Evolutionary conservation across 2,113 vertebrate genomes (phyloP).

Genomic region (Cyanoderma ruficeps): DNA sequence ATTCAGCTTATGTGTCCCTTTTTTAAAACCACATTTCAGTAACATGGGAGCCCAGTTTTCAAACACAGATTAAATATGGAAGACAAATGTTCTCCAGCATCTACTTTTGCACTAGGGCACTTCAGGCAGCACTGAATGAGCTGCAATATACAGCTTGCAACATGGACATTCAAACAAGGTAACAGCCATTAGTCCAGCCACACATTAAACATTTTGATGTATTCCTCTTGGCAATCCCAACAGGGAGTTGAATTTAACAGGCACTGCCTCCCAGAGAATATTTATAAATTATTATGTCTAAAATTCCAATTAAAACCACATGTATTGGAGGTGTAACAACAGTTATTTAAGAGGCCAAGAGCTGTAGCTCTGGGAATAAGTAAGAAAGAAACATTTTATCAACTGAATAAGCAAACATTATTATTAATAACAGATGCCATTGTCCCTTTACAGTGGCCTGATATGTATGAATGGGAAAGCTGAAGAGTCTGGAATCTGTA

Average conservation of each 20-base stretch:
- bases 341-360: not conserved
- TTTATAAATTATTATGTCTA: not conserved
- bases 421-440: conserved; percentile 30
- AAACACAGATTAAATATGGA: not conserved
- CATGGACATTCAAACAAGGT: not conserved
- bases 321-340: not conserved
- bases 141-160: not conserved
- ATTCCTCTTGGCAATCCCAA: not conserved
- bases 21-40: not conserved
- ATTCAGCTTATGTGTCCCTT: not conserved
- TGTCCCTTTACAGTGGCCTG: conserved; percentile 41
- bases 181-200: not conserved
- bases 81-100: not conserved
- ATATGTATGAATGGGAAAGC: not conserved
- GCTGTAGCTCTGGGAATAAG: not conserved
- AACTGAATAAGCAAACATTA: conserved; percentile 53
- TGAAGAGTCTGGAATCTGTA: conserved; percentile 51
- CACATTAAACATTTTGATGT: not conserved
- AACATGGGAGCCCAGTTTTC: not conserved
- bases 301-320: conserved; percentile 35
- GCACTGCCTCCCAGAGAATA: not conserved
- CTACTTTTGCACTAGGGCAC: not conserved
- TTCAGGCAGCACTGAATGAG: not conserved
- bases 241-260: not conserved
- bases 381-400: conserved; percentile 38